Percentiles rank a stretch among this genome's conserved stretches.
phyloP scores from a whole-genome alignment of 2,888 invertebrate species.

The Teleiodes luculella region DNA sequence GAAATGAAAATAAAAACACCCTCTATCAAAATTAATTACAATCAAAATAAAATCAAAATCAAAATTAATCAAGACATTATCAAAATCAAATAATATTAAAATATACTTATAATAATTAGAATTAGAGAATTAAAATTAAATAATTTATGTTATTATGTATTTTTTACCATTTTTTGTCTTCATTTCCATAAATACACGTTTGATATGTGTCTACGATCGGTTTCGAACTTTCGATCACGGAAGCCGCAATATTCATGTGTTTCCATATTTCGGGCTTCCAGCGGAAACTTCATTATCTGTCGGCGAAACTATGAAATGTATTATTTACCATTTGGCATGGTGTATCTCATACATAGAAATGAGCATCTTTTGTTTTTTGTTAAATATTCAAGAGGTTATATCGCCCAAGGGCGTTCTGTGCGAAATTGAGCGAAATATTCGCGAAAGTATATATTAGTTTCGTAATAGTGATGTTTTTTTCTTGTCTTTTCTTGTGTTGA shows the following conservation, averaged over 20 bases:
- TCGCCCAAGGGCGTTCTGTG: background rate
- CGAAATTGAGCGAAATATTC: background rate
- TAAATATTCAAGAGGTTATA: constrained; percentile 2
- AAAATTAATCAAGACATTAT: too few relatives aligned
- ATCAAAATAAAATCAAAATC: too few relatives aligned
- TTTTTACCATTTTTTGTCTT: background rate
- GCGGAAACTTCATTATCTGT: constrained; percentile 1
- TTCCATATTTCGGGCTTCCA: background rate
- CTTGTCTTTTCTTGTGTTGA: too few relatives aligned
- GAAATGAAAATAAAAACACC: too few relatives aligned
- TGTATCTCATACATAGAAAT: constrained; percentile 14
- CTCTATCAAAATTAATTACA: too few relatives aligned
- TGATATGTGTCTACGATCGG: background rate
- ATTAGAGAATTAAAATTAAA: too few relatives aligned
- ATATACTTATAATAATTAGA: too few relatives aligned
- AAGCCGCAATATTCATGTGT: background rate
- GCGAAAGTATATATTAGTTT: background rate
- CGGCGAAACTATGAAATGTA: constrained; percentile 11
- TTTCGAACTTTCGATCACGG: background rate
- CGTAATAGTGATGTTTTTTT: too few relatives aligned
- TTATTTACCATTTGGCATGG: constrained; percentile 17
- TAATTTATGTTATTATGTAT: background rate
- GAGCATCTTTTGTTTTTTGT: constrained; percentile 5
- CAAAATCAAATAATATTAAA: too few relatives aligned
- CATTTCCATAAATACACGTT: background rate